phyloP scores from a whole-genome alignment of 92 coral and sea anemone genomes.

The Paramuricea clavata region DNA sequence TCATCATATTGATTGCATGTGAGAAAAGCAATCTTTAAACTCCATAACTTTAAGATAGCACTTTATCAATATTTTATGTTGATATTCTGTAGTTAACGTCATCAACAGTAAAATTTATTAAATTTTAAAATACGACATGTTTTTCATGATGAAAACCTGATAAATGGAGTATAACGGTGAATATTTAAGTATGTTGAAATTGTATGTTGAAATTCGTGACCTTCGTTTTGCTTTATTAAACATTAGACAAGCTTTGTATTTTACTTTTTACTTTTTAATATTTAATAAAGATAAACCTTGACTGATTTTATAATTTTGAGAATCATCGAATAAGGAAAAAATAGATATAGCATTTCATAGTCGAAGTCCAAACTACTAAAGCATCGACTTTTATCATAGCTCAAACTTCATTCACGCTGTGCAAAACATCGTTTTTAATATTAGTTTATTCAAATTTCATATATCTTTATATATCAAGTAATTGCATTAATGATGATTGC shows the following conservation, averaged over 20 bases:
- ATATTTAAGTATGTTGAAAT: not conserved
- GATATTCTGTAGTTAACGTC: constrained; percentile 1
- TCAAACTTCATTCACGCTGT: not conserved
- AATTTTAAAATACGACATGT: not conserved
- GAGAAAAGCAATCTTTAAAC: constrained; percentile 8
- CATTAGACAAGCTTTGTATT: too few relatives aligned
- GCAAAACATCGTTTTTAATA: constrained; percentile 26
- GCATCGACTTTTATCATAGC: not conserved
- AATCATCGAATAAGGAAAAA: not conserved
- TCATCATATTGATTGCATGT: not conserved
- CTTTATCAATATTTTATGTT: not conserved
- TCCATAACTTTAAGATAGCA: not conserved
- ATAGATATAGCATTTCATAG: not conserved
- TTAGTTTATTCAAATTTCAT: constrained; percentile 22
- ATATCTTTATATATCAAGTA: constrained; percentile 32
- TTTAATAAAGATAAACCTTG: not conserved
- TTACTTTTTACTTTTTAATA: too few relatives aligned
- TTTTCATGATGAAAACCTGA: not conserved
- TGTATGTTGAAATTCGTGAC: too few relatives aligned
- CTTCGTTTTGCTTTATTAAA: too few relatives aligned
- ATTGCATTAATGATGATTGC: constrained; percentile 50
- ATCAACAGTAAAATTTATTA: not conserved
- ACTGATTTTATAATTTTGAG: too few relatives aligned
- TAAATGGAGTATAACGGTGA: not conserved
- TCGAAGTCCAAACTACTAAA: not conserved